Base-by-base conservation (phyloP, 2,888 invertebrate genomes). In the Cheilosia vulpina region DNA sequence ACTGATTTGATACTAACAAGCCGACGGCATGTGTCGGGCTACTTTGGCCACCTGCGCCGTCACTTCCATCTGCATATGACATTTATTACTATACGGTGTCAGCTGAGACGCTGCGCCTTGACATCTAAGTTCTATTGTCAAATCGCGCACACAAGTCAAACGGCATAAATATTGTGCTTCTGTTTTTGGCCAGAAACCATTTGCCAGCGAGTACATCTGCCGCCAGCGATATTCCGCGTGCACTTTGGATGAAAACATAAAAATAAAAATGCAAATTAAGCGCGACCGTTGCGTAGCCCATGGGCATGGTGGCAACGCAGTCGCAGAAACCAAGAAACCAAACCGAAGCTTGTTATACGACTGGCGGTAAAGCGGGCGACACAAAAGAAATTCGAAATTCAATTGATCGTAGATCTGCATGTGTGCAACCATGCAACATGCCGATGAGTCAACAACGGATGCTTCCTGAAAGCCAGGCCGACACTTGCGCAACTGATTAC, bases 251-350 rank as follows among this genome's bases (percentile, higher is more conserved):
- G 91, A 90, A 90, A 90, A 90, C 90, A 90, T 90, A 90, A 90
- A 90, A 90, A 90, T 91, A 90, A 90, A 90, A 90, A 90, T 90
- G 90, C 90, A 90, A 90, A 90, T 90, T 89, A 90, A 89, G 89
- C 57, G 78, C 63, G 68, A 66, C 57, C 57, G 78, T 88, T 88
- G 88, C 89, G 88, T 88, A 24, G 13, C 89, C 88, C 88, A 19
- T 47, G 17, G 17, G 24, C 1, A 17, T 21, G 21, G 63, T 47
- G 31, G n/a, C 53, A 57, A 82, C 75, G 63, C 82, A 75, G 43
- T n/a, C 66, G 50, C 21, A n/a, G 27, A 21, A 55, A 60, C 45
- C n/a, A 60, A n/a, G 27, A 21, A 55, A 60, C 45, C n/a, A 60
- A 76, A 63, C 38, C 58, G 47, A 66, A 63, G 31, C 34, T 66